Evolutionary conservation across 2,113 vertebrate genomes (phyloP).

Genomic region (Neotoma lepida): DNA sequence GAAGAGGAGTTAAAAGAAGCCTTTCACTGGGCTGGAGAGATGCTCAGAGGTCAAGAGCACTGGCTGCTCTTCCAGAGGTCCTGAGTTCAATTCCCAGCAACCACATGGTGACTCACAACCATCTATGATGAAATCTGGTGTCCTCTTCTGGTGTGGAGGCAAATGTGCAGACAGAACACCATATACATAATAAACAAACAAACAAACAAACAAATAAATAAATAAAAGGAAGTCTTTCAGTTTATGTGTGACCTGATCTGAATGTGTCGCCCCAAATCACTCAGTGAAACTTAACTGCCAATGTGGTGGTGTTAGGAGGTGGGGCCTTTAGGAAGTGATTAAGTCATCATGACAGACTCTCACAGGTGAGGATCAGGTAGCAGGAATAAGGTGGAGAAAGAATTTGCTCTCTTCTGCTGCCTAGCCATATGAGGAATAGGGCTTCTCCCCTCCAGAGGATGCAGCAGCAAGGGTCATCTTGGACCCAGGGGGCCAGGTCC

Average conservation of each 20-base stretch:
- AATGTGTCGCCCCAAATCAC: not conserved
- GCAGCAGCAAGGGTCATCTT: not conserved
- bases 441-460: not conserved
- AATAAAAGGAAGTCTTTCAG: not conserved
- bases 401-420: not conserved
- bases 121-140: not conserved
- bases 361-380: not conserved
- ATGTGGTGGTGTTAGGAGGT: not conserved
- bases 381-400: not conserved
- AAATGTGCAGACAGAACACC: not conserved
- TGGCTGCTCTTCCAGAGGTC: not conserved
- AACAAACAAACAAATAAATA: not conserved
- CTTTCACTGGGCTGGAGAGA: not conserved
- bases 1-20: not conserved
- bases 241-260: not conserved
- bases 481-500: not conserved
- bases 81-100: not conserved
- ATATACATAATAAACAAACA: not conserved
- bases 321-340: not conserved
- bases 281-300: not conserved
- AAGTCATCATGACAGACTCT: not conserved
- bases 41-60: not conserved
- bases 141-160: not conserved
- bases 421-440: not conserved
- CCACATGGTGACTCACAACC: not conserved